Percentiles rank a stretch among this genome's conserved stretches.
These are phyloP conservation scores for Cheiracanthium punctorium DNA, from an alignment of 2,888 invertebrate genomes.

Conservation along the genomic window DNA sequence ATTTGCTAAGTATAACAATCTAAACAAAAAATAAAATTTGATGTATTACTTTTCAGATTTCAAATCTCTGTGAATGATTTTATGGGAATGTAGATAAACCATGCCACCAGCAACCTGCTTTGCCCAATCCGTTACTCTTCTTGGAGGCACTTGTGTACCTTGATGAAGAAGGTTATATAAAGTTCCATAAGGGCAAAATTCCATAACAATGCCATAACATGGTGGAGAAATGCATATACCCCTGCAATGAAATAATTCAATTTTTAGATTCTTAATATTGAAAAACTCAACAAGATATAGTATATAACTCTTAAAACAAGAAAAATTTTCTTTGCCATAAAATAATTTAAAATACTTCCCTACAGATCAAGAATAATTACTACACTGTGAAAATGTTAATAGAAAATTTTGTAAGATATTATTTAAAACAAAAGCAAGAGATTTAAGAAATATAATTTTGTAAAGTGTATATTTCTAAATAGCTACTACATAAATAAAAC, in stretches of 20 bases:
- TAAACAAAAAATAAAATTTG: neutral
- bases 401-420: no score
- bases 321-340: no score
- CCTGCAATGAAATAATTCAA: no score
- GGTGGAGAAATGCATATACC: constrained; percentile 96
- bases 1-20: no score
- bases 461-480: no score
- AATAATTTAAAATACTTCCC: no score
- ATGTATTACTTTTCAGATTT: constrained; percentile 95
- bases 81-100: constrained; percentile 95
- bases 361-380: no score
- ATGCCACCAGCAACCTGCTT: constrained; percentile 97
- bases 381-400: no score
- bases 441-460: no score
- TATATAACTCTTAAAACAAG: neutral
- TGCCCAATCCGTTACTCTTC: constrained; percentile 92
- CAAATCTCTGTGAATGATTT: constrained; percentile 98
- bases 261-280: neutral
- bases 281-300: neutral
- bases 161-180: constrained; percentile 92
- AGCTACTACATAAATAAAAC: no score
- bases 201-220: constrained; percentile 97
- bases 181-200: constrained; percentile 96
- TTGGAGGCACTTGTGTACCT: constrained; percentile 89
- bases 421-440: no score